Evolutionary conservation across 2,888 invertebrate species (phyloP).

Genomic region (Xestia sexstrigata): DNA sequence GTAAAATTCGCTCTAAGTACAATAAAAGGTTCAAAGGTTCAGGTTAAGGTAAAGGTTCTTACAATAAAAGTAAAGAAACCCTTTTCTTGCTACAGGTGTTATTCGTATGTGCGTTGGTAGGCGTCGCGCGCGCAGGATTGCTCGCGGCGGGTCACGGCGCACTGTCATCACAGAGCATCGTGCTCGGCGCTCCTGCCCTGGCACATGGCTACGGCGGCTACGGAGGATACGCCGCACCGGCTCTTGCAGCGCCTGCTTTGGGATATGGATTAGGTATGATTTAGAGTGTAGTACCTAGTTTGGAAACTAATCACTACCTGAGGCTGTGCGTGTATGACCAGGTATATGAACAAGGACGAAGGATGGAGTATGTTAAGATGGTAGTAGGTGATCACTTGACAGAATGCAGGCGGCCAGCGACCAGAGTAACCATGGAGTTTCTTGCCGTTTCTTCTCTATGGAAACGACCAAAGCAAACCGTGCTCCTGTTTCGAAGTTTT

Average conservation of each 20-base stretch:
- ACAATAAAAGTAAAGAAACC: background rate
- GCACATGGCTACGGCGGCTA: constrained; percentile 75
- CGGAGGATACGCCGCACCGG: constrained; percentile 77
- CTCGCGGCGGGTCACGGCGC: constrained; percentile 85
- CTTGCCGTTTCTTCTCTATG: too few species aligned
- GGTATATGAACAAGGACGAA: background rate
- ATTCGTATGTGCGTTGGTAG: constrained; percentile 79
- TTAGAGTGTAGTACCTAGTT: background rate
- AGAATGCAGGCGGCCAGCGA: background rate
- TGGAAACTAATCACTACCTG: background rate
- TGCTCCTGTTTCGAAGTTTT: too few species aligned
- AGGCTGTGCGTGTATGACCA: background rate
- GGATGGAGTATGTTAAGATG: background rate
- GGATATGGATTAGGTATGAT: constrained; percentile 75
- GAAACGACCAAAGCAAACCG: too few species aligned
- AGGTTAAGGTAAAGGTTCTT: too few species aligned
- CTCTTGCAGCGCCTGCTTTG: constrained; percentile 70
- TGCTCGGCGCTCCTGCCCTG: constrained; percentile 82
- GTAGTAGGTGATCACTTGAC: background rate
- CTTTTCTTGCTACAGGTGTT: constrained; percentile 74
- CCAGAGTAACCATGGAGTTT: too few species aligned
- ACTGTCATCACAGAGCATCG: constrained; percentile 84
- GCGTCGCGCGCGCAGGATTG: constrained; percentile 88
- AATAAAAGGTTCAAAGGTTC: too few species aligned
- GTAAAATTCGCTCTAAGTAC: background rate